Percentiles rank a stretch among this genome's conserved stretches.
Conservation (phyloP, 2,113 vertebrate genomes). For the Cairina moschata region DNA sequence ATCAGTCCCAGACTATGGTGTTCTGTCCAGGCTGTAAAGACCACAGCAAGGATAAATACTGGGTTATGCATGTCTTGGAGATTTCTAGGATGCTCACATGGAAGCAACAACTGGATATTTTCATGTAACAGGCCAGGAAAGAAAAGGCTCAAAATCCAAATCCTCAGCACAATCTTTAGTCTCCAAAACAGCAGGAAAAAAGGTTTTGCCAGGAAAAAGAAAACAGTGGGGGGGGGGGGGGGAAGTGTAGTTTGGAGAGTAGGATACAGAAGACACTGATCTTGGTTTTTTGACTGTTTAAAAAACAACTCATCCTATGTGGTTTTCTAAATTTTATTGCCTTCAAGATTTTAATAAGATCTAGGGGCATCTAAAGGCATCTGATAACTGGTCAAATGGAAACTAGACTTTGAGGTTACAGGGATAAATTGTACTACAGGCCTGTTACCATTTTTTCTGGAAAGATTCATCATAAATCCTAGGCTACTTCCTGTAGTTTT, state of each 20-base stretch:
- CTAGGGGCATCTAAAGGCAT: not conserved
- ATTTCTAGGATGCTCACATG: not conserved
- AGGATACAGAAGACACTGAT: not conserved
- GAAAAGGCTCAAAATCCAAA: not conserved
- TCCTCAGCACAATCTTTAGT: not conserved
- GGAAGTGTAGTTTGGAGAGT: not conserved
- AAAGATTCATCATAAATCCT: not conserved
- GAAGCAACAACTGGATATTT: not conserved
- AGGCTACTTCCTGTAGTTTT: not conserved
- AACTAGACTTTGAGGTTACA: not conserved
- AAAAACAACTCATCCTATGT: not conserved
- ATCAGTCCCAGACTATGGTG: not conserved
- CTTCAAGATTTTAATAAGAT: not conserved
- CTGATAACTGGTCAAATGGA: not conserved
- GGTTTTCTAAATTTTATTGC: not conserved
- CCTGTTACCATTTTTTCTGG: not conserved
- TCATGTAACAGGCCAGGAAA: not conserved
- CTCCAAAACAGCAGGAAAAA: not conserved
- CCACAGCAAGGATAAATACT: not conserved
- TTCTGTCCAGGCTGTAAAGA: not conserved
- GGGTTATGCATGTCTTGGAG: not conserved
- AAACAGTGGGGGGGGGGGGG: not conserved
- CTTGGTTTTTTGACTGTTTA: not conserved
- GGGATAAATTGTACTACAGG: not conserved
- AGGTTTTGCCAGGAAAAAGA: not conserved